Conservation (phyloP, 2,888 invertebrate genomes). For the Aplocera efformata region DNA sequence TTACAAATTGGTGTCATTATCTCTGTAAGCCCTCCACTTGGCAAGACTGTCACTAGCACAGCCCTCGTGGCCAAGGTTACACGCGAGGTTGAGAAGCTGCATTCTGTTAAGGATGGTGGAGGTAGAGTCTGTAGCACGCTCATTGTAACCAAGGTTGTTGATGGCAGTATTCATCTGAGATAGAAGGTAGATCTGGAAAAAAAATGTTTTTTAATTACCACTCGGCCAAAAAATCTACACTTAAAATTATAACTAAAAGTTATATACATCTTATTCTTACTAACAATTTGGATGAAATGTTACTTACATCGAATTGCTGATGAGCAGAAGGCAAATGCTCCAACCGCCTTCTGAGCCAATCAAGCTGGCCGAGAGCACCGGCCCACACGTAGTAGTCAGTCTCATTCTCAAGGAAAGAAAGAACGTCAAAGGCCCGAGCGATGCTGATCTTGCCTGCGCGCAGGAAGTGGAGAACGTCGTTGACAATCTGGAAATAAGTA, state of each 20-base stretch:
- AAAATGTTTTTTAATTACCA: background rate
- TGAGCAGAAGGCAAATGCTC: constrained; percentile 55
- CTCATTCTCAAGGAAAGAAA: constrained; percentile 84
- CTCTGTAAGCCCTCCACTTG: constrained; percentile 52
- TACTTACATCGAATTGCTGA: constrained; percentile 54
- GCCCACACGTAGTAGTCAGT: constrained; percentile 89
- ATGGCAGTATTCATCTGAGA: constrained; percentile 69
- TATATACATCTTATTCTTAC: too few relatives aligned
- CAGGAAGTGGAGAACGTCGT: constrained; percentile 87
- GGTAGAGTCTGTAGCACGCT: constrained; percentile 62
- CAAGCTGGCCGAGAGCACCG: constrained; percentile 79
- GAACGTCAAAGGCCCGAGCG: constrained; percentile 80
- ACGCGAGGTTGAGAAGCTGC: constrained; percentile 82
- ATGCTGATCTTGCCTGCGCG: constrained; percentile 79
- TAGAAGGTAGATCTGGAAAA: constrained; percentile 64
- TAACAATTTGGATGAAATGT: too few relatives aligned
- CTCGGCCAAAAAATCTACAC: too few relatives aligned
- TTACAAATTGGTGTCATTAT: constrained; percentile 40
- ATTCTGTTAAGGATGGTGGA: constrained; percentile 81
- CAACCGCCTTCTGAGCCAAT: constrained; percentile 66
- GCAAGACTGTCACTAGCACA: constrained; percentile 74
- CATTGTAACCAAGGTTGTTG: constrained; percentile 72
- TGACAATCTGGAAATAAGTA: constrained; percentile 76
- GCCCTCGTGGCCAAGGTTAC: constrained; percentile 79
- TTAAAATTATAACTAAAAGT: too few relatives aligned